These are phyloP conservation scores for Selene dorsalis DNA, from an alignment of 2,797 vertebrate genomes.

Conservation along the genomic window DNA sequence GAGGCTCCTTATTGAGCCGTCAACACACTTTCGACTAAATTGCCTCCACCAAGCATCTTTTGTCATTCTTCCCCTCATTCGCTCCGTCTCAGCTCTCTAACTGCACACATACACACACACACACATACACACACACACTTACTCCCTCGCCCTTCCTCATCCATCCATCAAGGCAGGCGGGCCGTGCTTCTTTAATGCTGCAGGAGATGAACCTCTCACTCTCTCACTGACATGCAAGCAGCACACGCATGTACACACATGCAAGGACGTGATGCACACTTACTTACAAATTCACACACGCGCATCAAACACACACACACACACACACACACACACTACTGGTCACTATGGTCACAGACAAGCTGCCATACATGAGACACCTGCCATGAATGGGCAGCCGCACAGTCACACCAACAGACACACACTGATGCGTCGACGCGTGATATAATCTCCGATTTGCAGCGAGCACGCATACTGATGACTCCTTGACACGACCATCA, in stretches of 20 bases:
- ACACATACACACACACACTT: conserved; percentile 25
- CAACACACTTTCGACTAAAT: conserved; percentile 31
- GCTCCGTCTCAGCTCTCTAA: conserved; percentile 7
- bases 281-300: neutral
- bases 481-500: conserved; percentile 20
- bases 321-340: conserved; percentile 2
- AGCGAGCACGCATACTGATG: conserved; percentile 19
- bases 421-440: neutral
- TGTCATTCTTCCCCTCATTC: conserved; percentile 19
- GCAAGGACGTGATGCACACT: neutral
- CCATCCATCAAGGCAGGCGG: conserved; percentile 35
- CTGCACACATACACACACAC: conserved; percentile 11
- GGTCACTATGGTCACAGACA: neutral
- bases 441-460: conserved; percentile 32
- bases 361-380: neutral
- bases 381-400: neutral
- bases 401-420: neutral
- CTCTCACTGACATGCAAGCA: conserved; percentile 22
- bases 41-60: conserved; percentile 36
- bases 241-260: conserved; percentile 5
- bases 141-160: conserved; percentile 19
- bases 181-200: conserved; percentile 44
- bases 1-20: conserved; percentile 39
- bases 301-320: neutral
- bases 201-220: conserved; percentile 21